A percentile compares a stretch with the other conserved stretches of the same genome.
These are phyloP conservation scores for Aporophyla lueneburgensis DNA, from an alignment of 2,888 invertebrate genomes.

Conservation along the genomic window DNA sequence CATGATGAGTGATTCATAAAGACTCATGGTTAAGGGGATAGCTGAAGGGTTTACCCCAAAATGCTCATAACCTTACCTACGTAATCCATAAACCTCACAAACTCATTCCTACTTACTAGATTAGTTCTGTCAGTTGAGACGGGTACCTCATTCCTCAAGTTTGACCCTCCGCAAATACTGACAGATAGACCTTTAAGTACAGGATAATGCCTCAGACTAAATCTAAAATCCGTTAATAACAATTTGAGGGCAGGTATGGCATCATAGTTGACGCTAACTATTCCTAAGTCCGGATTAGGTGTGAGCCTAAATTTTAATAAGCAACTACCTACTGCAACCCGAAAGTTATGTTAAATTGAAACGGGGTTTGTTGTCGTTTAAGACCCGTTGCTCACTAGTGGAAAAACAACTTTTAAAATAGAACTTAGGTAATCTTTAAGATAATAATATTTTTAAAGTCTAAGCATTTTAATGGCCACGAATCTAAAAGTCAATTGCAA, in stretches of 20 bases:
- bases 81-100: slow-evolving; percentile 17
- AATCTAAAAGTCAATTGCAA: no score
- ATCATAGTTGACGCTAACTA: slow-evolving; percentile 65
- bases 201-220: slow-evolving; percentile 16
- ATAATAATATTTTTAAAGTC: no score
- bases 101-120: slow-evolving; percentile 27
- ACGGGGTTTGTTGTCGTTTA: slow-evolving; percentile 69
- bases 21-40: not conserved
- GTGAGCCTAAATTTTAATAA: slow-evolving; percentile 77
- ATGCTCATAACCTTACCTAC: not conserved
- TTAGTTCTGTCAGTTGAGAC: slow-evolving; percentile 43
- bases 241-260: slow-evolving; percentile 49
- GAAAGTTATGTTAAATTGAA: slow-evolving; percentile 82
- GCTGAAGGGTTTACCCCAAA: slow-evolving; percentile 9
- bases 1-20: not conserved
- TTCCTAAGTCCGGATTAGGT: slow-evolving; percentile 71
- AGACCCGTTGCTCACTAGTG: not conserved
- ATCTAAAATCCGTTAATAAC: slow-evolving; percentile 51
- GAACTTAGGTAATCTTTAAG: no score
- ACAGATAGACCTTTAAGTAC: not conserved
- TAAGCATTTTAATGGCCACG: no score
- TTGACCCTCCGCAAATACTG: slow-evolving; percentile 15
- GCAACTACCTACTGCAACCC: slow-evolving; percentile 76
- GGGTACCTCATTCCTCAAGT: slow-evolving; percentile 33
- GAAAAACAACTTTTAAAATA: no score